Percentiles rank a stretch among this genome's conserved stretches.
phyloP scores from a whole-genome alignment of 2,113 vertebrate genomes.

The Hymenochirus boettgeri region DNA sequence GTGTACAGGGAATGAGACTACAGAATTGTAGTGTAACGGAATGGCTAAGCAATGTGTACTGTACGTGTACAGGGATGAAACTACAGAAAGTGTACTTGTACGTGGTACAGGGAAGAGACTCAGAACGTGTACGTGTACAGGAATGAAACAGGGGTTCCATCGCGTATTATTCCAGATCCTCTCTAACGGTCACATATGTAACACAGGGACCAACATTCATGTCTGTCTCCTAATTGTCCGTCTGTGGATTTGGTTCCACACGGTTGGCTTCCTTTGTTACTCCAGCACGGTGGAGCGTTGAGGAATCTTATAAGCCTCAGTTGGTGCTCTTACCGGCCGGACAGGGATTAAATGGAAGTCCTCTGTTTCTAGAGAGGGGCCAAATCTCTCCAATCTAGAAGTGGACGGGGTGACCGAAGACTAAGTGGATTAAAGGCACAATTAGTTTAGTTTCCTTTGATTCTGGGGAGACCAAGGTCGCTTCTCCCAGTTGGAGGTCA shows the following conservation, averaged over 20 bases:
- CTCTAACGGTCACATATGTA: too few relatives aligned
- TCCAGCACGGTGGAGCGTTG: slow-evolving; percentile 14
- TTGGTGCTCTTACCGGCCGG: slow-evolving; percentile 15
- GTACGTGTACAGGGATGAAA: too few relatives aligned
- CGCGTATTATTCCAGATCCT: too few relatives aligned
- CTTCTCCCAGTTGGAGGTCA: slow-evolving; percentile 18
- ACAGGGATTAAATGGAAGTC: slow-evolving; percentile 26
- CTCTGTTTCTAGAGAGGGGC: slow-evolving; percentile 23
- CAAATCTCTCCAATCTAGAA: slow-evolving; percentile 24
- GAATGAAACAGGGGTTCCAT: too few relatives aligned
- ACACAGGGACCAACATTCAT: too few relatives aligned
- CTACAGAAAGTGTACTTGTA: too few relatives aligned
- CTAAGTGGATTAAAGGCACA: slow-evolving; percentile 34
- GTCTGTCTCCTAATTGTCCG: neutral
- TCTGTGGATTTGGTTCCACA: slow-evolving; percentile 9
- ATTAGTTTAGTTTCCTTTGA: slow-evolving; percentile 12
- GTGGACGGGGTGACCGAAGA: slow-evolving; percentile 30
- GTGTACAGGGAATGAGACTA: too few relatives aligned
- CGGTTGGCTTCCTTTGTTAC: slow-evolving; percentile 23
- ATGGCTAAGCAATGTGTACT: too few relatives aligned
- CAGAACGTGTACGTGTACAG: too few relatives aligned
- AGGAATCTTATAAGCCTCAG: slow-evolving; percentile 34
- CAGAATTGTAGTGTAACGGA: too few relatives aligned
- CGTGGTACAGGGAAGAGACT: too few relatives aligned
- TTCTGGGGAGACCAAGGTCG: slow-evolving; percentile 17